Percentiles rank a stretch among this genome's conserved stretches.
These are phyloP conservation scores for Bradynema listronoti DNA, from an alignment of 1,140 invertebrate genomes.

Conservation along the genomic window DNA sequence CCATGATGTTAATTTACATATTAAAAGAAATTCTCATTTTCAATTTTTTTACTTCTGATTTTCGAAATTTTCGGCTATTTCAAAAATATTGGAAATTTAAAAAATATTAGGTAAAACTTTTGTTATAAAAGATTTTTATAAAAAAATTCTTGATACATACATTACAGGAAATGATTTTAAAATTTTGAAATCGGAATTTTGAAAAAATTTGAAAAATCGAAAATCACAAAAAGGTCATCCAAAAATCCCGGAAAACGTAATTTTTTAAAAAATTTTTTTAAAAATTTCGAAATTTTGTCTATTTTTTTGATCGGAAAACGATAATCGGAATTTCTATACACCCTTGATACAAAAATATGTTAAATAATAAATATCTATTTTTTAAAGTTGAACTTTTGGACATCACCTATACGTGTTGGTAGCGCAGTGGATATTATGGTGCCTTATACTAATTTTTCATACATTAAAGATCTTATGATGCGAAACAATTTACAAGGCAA, in stretches of 20 bases:
- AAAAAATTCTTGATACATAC: no score
- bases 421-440: slow-evolving; percentile 41
- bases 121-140: no score
- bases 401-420: slow-evolving; percentile 36
- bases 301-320: background rate
- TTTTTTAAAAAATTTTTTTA: background rate
- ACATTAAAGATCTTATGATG: slow-evolving; percentile 19
- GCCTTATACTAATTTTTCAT: slow-evolving; percentile 17
- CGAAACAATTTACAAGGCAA: slow-evolving; percentile 29
- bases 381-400: slow-evolving; percentile 54
- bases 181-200: no score
- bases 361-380: background rate
- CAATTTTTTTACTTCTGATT: background rate
- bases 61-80: background rate
- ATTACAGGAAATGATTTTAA: no score
- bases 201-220: background rate
- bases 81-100: no score
- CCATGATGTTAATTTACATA: no score
- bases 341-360: background rate
- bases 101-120: no score
- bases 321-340: no score
- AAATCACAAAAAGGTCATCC: background rate
- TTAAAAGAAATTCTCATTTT: background rate
- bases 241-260: background rate
- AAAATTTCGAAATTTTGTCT: background rate